phyloP scores from a whole-genome alignment of 2,888 invertebrate species.

The Zeuzera pyrina region DNA sequence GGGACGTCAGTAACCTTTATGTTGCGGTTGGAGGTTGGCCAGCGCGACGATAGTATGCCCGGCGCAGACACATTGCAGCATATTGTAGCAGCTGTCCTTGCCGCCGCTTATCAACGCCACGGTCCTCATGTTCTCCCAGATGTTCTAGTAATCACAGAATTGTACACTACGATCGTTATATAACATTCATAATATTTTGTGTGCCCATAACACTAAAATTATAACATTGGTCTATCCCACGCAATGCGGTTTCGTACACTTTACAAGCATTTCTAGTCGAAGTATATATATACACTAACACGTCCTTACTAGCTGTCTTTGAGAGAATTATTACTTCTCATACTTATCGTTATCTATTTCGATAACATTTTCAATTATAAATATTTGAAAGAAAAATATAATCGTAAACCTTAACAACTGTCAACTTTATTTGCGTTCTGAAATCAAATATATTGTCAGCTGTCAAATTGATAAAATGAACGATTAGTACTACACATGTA shows the following conservation, averaged over 20 bases:
- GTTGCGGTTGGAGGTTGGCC: slow-evolving; percentile 93
- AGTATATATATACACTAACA: slow-evolving; percentile 15
- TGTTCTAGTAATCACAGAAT: slow-evolving; percentile 25
- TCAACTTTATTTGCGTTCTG: slow-evolving; percentile 18
- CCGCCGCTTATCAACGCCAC: slow-evolving; percentile 96
- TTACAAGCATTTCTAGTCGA: slow-evolving; percentile 31
- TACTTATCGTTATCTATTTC: slow-evolving; percentile 47
- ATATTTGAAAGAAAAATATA: slow-evolving; percentile 36
- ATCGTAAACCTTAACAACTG: slow-evolving; percentile 21
- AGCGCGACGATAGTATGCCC: slow-evolving; percentile 96
- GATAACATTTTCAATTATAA: slow-evolving; percentile 49
- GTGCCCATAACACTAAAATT: slow-evolving; percentile 41
- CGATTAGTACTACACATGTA: no score
- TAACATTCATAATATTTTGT: slow-evolving; percentile 56
- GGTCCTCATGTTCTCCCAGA: slow-evolving; percentile 80
- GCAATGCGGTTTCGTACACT: slow-evolving; percentile 39
- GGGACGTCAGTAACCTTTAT: slow-evolving; percentile 74
- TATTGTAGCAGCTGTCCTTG: slow-evolving; percentile 99
- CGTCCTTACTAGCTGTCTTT: slow-evolving; percentile 29
- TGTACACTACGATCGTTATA: slow-evolving; percentile 49
- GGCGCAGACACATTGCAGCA: slow-evolving; percentile 97
- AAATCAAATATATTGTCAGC: slow-evolving; percentile 5
- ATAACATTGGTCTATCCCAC: slow-evolving; percentile 22
- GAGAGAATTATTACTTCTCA: slow-evolving; percentile 4
- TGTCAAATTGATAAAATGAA: no score